Percentiles rank a stretch among this genome's conserved stretches.
Conservation (phyloP, 2,113 vertebrate species). For the Seriola quinqueradiata region DNA sequence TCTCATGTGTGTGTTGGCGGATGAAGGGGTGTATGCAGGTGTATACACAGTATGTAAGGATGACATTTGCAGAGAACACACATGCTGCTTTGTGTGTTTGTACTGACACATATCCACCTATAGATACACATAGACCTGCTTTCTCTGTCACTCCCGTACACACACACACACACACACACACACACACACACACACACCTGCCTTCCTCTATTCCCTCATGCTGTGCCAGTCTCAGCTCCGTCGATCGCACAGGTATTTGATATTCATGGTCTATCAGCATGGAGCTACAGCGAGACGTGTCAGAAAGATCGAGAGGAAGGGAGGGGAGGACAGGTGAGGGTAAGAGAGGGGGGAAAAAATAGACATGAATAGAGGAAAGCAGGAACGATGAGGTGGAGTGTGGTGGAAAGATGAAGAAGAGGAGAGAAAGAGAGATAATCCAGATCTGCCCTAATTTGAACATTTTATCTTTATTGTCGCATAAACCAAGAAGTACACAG, state of each 20-base stretch:
- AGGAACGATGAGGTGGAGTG: neutral
- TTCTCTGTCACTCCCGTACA: neutral
- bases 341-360: neutral
- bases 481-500: neutral
- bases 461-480: neutral
- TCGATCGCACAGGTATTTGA: constrained; percentile 68
- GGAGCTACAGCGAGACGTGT: constrained; percentile 59
- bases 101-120: constrained; percentile 12
- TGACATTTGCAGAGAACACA: neutral
- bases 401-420: neutral
- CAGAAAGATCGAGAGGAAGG: constrained; percentile 44
- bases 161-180: constrained; percentile 17
- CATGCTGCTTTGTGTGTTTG: neutral
- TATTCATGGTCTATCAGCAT: constrained; percentile 74
- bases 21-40: neutral
- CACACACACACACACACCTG: constrained; percentile 22
- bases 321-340: neutral
- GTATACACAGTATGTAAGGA: neutral
- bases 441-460: neutral
- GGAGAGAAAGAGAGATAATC: neutral
- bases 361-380: neutral
- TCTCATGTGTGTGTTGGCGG: neutral
- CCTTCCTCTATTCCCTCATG: constrained; percentile 27
- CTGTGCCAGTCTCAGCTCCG: constrained; percentile 51
- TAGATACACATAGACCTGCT: neutral